Evolutionary conservation across 2,797 vertebrate genomes (phyloP).

Genomic region (Arremon aurantiirostris): DNA sequence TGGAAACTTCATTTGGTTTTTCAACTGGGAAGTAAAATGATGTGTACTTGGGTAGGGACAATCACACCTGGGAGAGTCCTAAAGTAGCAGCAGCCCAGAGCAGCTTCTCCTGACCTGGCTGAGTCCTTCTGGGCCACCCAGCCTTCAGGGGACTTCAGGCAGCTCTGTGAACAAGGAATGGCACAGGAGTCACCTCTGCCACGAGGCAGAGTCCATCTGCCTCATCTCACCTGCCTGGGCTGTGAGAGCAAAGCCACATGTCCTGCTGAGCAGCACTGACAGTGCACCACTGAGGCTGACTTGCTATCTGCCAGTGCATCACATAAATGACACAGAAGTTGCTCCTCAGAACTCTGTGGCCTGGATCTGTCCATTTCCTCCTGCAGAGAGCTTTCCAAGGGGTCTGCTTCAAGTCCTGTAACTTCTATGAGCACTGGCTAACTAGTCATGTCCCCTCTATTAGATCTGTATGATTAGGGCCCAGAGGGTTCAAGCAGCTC

Average conservation of each 20-base stretch:
- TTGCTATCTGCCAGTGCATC: neutral
- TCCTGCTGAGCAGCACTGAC: neutral
- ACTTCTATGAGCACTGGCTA: neutral
- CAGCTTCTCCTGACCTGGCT: neutral
- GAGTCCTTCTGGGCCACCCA: fast-evolving
- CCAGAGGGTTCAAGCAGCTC: neutral
- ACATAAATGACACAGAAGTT: neutral
- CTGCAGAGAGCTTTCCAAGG: neutral
- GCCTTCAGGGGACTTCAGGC: no score
- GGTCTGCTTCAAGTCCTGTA: neutral
- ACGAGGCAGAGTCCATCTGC: neutral
- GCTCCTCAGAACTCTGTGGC: neutral
- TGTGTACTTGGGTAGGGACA: neutral
- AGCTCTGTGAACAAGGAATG: neutral
- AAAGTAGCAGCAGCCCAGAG: neutral
- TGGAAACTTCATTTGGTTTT: conserved; percentile 67
- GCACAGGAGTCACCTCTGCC: neutral
- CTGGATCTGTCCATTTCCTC: neutral
- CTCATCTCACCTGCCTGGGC: neutral
- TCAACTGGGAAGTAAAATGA: conserved; percentile 42
- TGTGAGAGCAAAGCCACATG: neutral
- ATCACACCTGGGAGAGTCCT: neutral
- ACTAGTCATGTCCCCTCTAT: neutral
- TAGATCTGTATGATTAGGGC: neutral
- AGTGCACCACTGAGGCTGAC: neutral